Percentiles rank a stretch among this genome's conserved stretches.
Conservation (phyloP, 2,797 vertebrate genomes). For the Nyctalus aviator region DNA sequence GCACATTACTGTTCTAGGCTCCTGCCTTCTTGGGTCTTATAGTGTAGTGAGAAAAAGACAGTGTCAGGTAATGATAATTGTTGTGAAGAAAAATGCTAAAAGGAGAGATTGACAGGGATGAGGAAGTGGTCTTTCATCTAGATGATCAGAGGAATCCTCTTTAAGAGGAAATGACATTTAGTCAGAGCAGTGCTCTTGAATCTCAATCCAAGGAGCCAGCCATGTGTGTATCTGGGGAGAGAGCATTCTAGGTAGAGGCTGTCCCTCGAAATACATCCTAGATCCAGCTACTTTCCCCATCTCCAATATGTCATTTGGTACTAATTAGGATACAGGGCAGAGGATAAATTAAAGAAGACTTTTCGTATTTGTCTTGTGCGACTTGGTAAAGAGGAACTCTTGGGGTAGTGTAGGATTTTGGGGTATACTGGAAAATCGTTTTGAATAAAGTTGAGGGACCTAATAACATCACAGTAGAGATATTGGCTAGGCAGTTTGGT, state of each 20-base stretch:
- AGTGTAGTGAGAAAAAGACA: neutral
- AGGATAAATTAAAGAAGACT: neutral
- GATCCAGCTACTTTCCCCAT: no score
- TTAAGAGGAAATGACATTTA: neutral
- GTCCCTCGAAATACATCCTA: no score
- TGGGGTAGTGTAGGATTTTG: neutral
- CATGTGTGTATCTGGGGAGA: neutral
- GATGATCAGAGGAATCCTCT: neutral
- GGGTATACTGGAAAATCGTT: slow-evolving; percentile 9
- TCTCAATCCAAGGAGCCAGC: neutral
- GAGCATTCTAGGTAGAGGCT: neutral
- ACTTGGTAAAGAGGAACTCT: neutral
- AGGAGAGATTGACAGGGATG: neutral
- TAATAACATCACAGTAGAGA: neutral
- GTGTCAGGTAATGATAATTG: neutral
- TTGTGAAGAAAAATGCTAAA: neutral
- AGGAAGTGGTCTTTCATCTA: neutral
- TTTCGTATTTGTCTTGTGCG: neutral
- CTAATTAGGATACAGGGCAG: neutral
- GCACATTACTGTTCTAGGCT: neutral
- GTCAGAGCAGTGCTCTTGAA: neutral
- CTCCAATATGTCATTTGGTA: no score
- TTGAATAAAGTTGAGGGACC: neutral
- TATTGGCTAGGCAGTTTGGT: neutral
- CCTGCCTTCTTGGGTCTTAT: neutral